phyloP scores from a whole-genome alignment of 2,888 invertebrate genomes.

The Lepidochrysops patricia region DNA sequence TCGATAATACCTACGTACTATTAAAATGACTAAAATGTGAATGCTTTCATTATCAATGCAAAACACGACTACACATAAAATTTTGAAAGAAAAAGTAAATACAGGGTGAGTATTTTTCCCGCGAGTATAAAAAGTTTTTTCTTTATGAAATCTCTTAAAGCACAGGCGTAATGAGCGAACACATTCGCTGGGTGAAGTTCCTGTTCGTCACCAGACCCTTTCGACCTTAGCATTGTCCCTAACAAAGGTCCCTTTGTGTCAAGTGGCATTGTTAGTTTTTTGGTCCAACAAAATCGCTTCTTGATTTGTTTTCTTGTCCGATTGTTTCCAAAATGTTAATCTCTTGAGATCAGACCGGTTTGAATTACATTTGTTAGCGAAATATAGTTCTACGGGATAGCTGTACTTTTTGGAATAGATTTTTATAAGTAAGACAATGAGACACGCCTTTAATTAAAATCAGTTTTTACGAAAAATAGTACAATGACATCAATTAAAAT shows the following conservation, averaged over 20 bases:
- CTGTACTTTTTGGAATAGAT: too few relatives aligned
- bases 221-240: conserved; percentile 14
- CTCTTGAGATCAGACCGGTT: not conserved
- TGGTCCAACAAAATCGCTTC: conserved; percentile 4
- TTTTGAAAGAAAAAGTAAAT: not conserved
- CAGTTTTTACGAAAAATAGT: too few relatives aligned
- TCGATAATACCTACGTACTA: too few relatives aligned
- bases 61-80: not conserved
- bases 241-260: conserved; percentile 15
- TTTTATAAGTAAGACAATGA: too few relatives aligned
- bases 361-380: too few relatives aligned
- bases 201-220: conserved; percentile 14
- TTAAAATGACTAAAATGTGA: too few relatives aligned
- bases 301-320: conserved; percentile 5
- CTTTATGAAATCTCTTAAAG: not conserved
- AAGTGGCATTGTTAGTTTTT: conserved; percentile 15
- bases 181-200: not conserved
- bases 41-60: not conserved
- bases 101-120: not conserved
- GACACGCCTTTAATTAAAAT: too few relatives aligned
- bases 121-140: not conserved
- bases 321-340: not conserved
- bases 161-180: conserved; percentile 7
- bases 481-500: too few relatives aligned
- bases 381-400: too few relatives aligned